Conservation (phyloP, 2,888 invertebrate genomes). For the Nysson spinosus region DNA sequence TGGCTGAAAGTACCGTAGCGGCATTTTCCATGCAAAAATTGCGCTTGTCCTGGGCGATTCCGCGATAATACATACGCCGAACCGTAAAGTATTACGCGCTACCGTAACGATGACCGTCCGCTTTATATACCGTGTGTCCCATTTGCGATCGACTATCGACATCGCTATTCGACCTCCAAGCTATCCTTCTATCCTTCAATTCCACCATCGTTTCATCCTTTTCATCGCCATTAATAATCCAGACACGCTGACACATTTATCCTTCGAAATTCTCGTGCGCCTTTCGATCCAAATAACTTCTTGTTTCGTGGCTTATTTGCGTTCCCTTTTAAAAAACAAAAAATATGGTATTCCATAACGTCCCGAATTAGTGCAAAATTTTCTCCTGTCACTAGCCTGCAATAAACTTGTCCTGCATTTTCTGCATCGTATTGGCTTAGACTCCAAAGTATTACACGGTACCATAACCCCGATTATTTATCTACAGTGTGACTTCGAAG, state of each 20-base stretch:
- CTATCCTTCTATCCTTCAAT: too few species aligned
- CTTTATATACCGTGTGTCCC: slow-evolving; percentile 69
- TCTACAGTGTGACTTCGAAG: slow-evolving; percentile 43
- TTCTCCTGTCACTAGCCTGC: slow-evolving; percentile 18
- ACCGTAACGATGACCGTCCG: slow-evolving; percentile 75
- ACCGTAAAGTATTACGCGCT: slow-evolving; percentile 76
- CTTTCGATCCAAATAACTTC: too few species aligned
- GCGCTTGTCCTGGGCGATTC: slow-evolving; percentile 67
- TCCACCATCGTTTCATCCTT: too few species aligned
- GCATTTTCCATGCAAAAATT: slow-evolving; percentile 70
- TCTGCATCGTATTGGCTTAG: slow-evolving; percentile 35
- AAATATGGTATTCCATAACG: too few species aligned
- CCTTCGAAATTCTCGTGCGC: too few species aligned
- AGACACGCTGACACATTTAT: too few species aligned
- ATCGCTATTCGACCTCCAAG: too few species aligned
- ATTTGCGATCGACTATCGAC: too few species aligned
- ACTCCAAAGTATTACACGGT: slow-evolving; percentile 64
- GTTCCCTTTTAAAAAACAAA: too few species aligned
- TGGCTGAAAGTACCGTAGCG: slow-evolving; percentile 72
- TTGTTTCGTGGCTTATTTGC: too few species aligned
- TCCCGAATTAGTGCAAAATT: slow-evolving; percentile 34
- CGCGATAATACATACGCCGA: slow-evolving; percentile 71
- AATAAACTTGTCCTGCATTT: slow-evolving; percentile 39
- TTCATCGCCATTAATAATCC: too few species aligned
- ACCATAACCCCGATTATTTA: slow-evolving; percentile 63